Evolutionary conservation across 2,888 invertebrate species (phyloP).

Genomic region (Ornithoptera priamus): DNA sequence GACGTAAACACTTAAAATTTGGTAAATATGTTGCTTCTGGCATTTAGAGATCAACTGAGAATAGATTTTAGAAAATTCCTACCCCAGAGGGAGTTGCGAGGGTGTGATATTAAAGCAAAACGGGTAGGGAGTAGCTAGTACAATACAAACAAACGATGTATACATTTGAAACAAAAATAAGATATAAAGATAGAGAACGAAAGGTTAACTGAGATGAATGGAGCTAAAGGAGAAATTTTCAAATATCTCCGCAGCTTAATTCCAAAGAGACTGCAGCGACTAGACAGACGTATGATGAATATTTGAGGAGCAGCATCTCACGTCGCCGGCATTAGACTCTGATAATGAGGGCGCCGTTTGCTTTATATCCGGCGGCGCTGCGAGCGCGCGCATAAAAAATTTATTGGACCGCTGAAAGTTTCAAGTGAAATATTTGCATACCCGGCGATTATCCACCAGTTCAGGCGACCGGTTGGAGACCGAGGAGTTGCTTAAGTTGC

Average conservation of each 20-base stretch:
- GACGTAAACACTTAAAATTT: too few relatives aligned
- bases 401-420: constrained; percentile 22
- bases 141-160: too few relatives aligned
- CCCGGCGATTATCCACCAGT: constrained; percentile 1
- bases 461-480: neutral
- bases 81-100: too few relatives aligned
- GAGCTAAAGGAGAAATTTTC: too few relatives aligned
- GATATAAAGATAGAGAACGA: too few relatives aligned
- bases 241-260: constrained; percentile 6
- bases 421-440: constrained; percentile 18
- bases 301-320: constrained; percentile 43
- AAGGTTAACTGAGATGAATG: too few relatives aligned
- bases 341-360: constrained; percentile 58
- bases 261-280: constrained; percentile 2
- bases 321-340: constrained; percentile 50
- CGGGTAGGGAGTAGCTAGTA: too few relatives aligned
- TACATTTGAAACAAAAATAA: too few relatives aligned
- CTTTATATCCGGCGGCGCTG: constrained; percentile 53
- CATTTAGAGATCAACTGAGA: too few relatives aligned
- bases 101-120: too few relatives aligned
- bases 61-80: too few relatives aligned
- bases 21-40: too few relatives aligned
- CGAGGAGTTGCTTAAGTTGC: constrained; percentile 8
- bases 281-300: constrained; percentile 38
- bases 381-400: constrained; percentile 25